Conservation (phyloP, 2,888 invertebrate species). For the Mantis religiosa region DNA sequence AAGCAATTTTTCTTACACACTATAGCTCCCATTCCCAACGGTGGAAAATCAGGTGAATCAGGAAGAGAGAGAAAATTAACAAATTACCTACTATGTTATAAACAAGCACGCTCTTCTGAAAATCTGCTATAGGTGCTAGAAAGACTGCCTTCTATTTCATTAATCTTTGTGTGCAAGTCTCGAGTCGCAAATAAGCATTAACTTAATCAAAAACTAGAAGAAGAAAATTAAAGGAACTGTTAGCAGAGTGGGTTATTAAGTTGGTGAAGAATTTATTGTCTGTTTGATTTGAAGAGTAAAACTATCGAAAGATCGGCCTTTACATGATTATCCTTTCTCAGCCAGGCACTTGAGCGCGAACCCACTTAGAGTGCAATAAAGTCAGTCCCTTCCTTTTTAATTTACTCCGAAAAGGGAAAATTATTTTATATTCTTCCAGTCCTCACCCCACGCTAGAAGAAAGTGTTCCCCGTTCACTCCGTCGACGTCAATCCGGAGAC, state of each 20-base stretch:
- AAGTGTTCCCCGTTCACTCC: not conserved
- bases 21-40: too few species aligned
- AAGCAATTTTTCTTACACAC: too few species aligned
- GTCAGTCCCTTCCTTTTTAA: not conserved
- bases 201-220: not conserved
- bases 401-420: not conserved
- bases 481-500: not conserved
- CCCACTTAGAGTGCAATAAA: not conserved
- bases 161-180: not conserved
- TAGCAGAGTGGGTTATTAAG: not conserved
- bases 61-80: not conserved
- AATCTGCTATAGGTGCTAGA: not conserved
- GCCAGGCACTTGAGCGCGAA: not conserved
- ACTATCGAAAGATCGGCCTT: not conserved
- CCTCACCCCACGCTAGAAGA: not conserved
- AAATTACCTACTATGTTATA: not conserved
- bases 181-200: not conserved
- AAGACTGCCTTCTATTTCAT: not conserved
- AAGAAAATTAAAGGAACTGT: not conserved
- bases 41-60: too few species aligned
- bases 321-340: not conserved
- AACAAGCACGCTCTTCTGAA: not conserved
- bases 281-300: not conserved
- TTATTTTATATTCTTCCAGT: constrained; percentile 3
- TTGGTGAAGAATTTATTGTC: not conserved